Percentiles rank a stretch among this genome's conserved stretches.
Evolutionary conservation across 2,888 invertebrate genomes (phyloP).

Genomic region (Patella depressa): DNA sequence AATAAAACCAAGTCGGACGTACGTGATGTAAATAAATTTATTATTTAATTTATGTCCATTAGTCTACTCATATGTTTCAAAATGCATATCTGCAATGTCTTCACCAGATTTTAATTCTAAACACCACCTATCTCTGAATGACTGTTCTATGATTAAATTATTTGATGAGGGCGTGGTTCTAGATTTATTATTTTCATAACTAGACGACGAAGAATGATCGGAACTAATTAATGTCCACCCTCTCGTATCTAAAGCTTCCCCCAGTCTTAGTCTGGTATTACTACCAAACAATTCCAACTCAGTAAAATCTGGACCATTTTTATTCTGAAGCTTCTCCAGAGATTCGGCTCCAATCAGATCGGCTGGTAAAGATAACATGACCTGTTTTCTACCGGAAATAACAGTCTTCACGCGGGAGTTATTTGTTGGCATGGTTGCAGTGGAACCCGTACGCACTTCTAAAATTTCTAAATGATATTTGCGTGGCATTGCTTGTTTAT

Average conservation of each 20-base stretch:
- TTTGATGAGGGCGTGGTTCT: constrained; percentile 45
- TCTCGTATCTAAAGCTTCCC: constrained; percentile 61
- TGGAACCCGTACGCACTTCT: constrained; percentile 66
- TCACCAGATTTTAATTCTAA: constrained; percentile 32
- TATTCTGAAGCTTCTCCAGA: constrained; percentile 58
- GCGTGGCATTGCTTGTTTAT: constrained; percentile 22
- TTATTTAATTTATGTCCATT: too few relatives aligned
- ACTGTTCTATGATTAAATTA: constrained; percentile 63
- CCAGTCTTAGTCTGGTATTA: constrained; percentile 61
- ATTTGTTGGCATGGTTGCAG: constrained; percentile 69
- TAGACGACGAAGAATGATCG: constrained; percentile 65
- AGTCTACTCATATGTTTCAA: too few relatives aligned
- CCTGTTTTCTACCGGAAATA: constrained; percentile 63
- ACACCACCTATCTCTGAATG: constrained; percentile 66
- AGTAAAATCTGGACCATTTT: constrained; percentile 59
- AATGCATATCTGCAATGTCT: not conserved
- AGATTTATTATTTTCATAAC: constrained; percentile 49
- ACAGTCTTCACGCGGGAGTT: constrained; percentile 68
- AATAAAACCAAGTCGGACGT: too few relatives aligned
- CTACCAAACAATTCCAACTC: constrained; percentile 66
- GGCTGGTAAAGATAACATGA: constrained; percentile 58
- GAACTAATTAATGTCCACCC: constrained; percentile 64
- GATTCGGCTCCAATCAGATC: constrained; percentile 59
- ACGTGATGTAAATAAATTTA: too few relatives aligned
- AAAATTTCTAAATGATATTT: constrained; percentile 62